Base-by-base conservation (phyloP, 2,888 invertebrate genomes). In the Euspilapteryx auroguttella region DNA sequence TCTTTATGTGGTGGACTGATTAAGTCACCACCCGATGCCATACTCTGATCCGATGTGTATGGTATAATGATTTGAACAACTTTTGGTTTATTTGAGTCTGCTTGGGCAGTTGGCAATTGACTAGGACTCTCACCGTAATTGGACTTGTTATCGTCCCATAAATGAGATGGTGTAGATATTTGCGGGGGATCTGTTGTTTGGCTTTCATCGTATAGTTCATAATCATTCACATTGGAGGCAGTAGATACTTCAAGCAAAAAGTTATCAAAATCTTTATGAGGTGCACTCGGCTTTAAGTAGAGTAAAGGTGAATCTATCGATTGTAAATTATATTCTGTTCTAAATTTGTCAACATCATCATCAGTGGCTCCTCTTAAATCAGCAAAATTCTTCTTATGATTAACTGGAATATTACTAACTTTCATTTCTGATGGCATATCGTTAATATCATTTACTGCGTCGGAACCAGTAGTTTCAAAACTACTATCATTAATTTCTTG, bases 51-150 rank as follows among this genome's bases (percentile, higher is more conserved):
- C 21, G 81, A 83, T 2, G 85, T 86, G 41, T 90, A 90, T 0
- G 91, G 91, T 33, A 91, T 85, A 30, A 91, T 87, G 29, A 90
- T 87, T 63, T 90, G 90, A 5, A 86, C 80, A 51, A 85, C 78
- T 50, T 85, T 83, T 4, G 80, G 76, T 42, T 77, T 76, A 41
- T 79, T 79, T n/a, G 42, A 40, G 36, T 55, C 50, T 32, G 40
- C 44, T 34, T 49, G 46, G 29, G 44, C 37, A 13, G 44, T 40
- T 28, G 49, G 39, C 21, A 53, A 47, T 26, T 46, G 42, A 21
- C 42, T 39, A 21, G 47, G 32, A 13, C 44, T 51, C 38, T 57
- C 55, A 32, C 41, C 45, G 33, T 55, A 55, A 32, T 57, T 51
- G 8, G 17, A 17, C 5, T 17, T 8, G 17, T 17, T 8, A 8